phyloP scores from a whole-genome alignment of 1,140 invertebrate species.

The Drosophila asahinai region DNA sequence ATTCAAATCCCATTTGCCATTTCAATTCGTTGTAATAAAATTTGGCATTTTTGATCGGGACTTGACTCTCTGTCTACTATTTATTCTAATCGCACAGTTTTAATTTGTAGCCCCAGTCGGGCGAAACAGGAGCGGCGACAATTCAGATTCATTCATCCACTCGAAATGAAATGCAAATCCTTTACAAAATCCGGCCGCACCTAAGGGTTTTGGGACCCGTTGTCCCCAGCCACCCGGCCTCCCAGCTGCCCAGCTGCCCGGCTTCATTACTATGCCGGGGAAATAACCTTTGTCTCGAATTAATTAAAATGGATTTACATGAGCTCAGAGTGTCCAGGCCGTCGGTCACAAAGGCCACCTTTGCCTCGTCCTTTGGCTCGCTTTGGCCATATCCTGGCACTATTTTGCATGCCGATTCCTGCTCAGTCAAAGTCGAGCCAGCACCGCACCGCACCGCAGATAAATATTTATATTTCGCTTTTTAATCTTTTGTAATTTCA shows the following conservation, averaged over 20 bases:
- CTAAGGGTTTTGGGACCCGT: conserved; percentile 44
- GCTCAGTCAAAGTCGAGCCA: conserved; percentile 43
- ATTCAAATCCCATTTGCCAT: conserved; percentile 80
- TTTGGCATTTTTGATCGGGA: conserved; percentile 69
- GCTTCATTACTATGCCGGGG: conserved; percentile 76
- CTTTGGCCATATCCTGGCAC: conserved; percentile 41
- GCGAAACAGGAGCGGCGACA: conserved; percentile 20
- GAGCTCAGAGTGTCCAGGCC: conserved; percentile 78
- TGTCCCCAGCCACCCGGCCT: not conserved
- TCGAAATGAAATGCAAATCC: conserved; percentile 82
- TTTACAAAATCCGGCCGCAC: conserved; percentile 68
- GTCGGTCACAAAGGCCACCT: conserved; percentile 68
- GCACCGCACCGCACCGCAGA: conserved; percentile 65
- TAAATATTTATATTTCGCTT: conserved; percentile 84
- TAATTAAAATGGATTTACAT: conserved; percentile 84
- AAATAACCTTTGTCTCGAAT: conserved; percentile 84
- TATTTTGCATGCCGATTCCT: conserved; percentile 67
- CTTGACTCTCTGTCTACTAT: conserved; percentile 44
- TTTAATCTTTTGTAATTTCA: conserved; percentile 84
- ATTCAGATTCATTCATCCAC: conserved; percentile 73
- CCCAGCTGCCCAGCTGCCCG: not conserved
- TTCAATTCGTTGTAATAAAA: conserved; percentile 78
- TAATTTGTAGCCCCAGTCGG: conserved; percentile 38
- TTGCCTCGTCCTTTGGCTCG: conserved; percentile 17
- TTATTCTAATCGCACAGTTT: conserved; percentile 72